These are phyloP conservation scores for Drosophila jambulina DNA, from an alignment of 1,140 invertebrate species.

Conservation along the genomic window DNA sequence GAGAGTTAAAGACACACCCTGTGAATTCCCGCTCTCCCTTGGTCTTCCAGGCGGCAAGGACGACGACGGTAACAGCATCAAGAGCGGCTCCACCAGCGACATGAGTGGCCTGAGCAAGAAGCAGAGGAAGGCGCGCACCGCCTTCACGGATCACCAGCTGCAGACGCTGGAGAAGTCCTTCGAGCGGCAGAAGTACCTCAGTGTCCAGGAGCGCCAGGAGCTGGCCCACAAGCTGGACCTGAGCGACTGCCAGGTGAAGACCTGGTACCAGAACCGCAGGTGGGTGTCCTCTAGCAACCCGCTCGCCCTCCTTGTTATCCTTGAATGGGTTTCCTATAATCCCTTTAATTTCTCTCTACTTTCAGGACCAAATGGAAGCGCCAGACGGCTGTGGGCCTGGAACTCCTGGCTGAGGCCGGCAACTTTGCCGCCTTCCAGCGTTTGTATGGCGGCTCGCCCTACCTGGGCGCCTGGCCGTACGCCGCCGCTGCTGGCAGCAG, in stretches of 20 bases:
- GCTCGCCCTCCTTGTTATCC: too few relatives aligned
- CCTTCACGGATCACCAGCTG: constrained; percentile 99
- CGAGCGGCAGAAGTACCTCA: constrained; percentile 99
- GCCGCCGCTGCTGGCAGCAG: constrained; percentile 81
- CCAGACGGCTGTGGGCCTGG: constrained; percentile 98
- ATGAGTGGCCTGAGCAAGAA: constrained; percentile 91
- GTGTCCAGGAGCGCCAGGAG: constrained; percentile 99
- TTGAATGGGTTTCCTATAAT: neutral
- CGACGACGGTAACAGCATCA: constrained; percentile 84
- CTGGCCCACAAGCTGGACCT: constrained; percentile 97
- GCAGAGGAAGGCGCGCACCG: constrained; percentile 98
- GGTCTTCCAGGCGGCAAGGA: constrained; percentile 78
- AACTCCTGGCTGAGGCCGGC: constrained; percentile 97
- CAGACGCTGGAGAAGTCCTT: constrained; percentile 99
- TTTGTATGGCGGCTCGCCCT: constrained; percentile 91
- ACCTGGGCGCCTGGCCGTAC: constrained; percentile 88
- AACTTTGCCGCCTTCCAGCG: constrained; percentile 98
- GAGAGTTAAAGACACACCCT: too few relatives aligned
- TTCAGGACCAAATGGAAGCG: constrained; percentile 99
- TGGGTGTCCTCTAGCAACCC: constrained; percentile 85
- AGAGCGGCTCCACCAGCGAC: constrained; percentile 83
- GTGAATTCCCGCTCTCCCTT: neutral
- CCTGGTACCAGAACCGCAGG: constrained; percentile 99
- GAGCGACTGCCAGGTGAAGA: constrained; percentile 99
- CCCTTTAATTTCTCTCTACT: neutral